Conservation (phyloP, 2,888 invertebrate genomes). For the Cremastinae sp. region DNA sequence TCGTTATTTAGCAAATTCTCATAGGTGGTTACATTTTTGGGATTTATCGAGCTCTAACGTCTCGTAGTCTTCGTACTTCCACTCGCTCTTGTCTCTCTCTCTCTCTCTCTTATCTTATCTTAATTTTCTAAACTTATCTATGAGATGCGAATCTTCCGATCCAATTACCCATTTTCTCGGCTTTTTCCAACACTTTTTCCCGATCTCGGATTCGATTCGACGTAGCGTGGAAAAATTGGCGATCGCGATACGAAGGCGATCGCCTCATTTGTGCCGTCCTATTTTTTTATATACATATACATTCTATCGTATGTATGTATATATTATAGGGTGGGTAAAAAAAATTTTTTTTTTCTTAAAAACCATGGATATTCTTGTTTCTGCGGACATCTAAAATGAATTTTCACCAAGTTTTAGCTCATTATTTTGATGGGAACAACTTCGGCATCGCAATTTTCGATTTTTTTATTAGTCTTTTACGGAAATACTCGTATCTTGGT, state of each 20-base stretch:
- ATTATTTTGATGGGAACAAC: no score
- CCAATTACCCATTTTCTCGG: conserved; percentile 21
- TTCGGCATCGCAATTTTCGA: no score
- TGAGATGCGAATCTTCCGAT: conserved; percentile 26
- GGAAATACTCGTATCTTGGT: no score
- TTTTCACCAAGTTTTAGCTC: no score
- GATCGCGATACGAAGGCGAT: conserved; percentile 42
- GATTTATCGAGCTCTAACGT: conserved; percentile 31
- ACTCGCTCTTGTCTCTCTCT: conserved; percentile 27
- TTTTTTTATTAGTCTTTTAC: no score
- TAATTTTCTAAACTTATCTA: conserved; percentile 27
- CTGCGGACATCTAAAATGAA: no score
- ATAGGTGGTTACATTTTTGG: conserved; percentile 51
- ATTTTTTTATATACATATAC: conserved; percentile 5
- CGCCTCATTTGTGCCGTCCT: conserved; percentile 47
- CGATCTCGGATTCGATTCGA: neutral
- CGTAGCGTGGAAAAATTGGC: conserved; percentile 48
- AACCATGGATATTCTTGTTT: no score
- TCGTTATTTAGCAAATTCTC: conserved; percentile 65
- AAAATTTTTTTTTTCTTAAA: no score
- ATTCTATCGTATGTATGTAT: conserved; percentile 14
- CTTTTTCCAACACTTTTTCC: conserved; percentile 12
- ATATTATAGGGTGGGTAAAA: conserved; percentile 3
- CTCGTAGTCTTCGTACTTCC: conserved; percentile 34
- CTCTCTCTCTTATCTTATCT: conserved; percentile 10